Percentiles rank a stretch among this genome's conserved stretches.
These are phyloP conservation scores for Trichonephila inaurata DNA, from an alignment of 1,140 invertebrate species.

Conservation along the genomic window DNA sequence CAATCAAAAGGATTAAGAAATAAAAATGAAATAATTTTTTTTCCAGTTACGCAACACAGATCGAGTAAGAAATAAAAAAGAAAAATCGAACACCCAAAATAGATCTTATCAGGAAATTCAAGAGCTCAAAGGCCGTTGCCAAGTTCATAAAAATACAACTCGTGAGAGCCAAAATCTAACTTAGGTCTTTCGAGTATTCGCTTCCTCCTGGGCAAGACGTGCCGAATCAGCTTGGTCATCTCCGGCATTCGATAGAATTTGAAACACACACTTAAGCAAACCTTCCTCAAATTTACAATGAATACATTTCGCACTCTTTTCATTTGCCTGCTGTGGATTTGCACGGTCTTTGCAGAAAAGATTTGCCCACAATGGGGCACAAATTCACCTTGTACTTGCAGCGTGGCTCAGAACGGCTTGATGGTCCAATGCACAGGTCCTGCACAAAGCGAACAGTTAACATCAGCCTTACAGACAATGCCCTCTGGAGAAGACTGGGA, in stretches of 20 bases:
- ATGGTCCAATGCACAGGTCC: conserved; percentile 22
- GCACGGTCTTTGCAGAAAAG: neutral
- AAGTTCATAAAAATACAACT: conserved; percentile 45
- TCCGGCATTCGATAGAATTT: conserved; percentile 8
- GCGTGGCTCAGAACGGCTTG: neutral
- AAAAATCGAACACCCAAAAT: neutral
- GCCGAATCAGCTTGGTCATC: neutral
- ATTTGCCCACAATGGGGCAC: neutral
- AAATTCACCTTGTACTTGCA: conserved; percentile 17
- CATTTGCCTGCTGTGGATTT: conserved; percentile 12
- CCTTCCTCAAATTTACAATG: conserved; percentile 36
- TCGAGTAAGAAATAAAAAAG: neutral
- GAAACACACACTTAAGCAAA: neutral
- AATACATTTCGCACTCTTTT: neutral
- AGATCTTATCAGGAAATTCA: conserved; percentile 11
- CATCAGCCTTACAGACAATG: neutral
- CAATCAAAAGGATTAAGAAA: neutral
- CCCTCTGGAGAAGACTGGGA: neutral
- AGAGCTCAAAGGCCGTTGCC: conserved; percentile 58
- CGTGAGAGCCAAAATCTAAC: neutral
- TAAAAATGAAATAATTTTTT: neutral
- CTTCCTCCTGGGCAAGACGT: conserved; percentile 45
- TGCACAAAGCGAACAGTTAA: neutral
- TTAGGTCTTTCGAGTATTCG: conserved; percentile 5
- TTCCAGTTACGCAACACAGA: neutral